Evolutionary conservation across 2,888 invertebrate genomes (phyloP).

Genomic region (Caenorhabditis sp.): DNA sequence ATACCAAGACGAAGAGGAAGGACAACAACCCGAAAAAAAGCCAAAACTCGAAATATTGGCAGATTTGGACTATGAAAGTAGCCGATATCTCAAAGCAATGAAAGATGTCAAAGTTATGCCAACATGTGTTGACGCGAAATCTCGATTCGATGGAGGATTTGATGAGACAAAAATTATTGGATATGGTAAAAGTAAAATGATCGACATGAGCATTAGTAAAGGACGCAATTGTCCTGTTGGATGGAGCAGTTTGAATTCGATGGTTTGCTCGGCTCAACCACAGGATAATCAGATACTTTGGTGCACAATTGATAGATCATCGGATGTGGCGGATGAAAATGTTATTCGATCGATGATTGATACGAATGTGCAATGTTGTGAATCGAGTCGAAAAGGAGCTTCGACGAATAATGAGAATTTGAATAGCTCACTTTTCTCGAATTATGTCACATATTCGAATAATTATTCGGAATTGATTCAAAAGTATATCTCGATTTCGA

Average conservation of each 20-base stretch:
- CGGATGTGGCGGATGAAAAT: conserved; percentile 15
- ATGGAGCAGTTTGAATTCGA: conserved; percentile 41
- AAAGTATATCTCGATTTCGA: conserved; percentile 24
- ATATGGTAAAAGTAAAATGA: conserved; percentile 26
- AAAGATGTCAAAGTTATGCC: conserved; percentile 33
- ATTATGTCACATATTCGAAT: conserved; percentile 17
- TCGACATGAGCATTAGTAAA: conserved; percentile 35
- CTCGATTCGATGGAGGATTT: conserved; percentile 38
- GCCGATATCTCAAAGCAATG: neutral
- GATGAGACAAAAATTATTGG: conserved; percentile 17
- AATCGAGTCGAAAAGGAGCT: conserved; percentile 16
- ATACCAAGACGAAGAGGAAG: conserved; percentile 16
- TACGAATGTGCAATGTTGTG: conserved; percentile 14
- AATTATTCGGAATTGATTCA: conserved; percentile 15
- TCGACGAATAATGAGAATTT: neutral
- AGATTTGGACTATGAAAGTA: conserved; percentile 35
- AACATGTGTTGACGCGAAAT: conserved; percentile 13
- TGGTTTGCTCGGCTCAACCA: conserved; percentile 30
- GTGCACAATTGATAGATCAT: conserved; percentile 24
- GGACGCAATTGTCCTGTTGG: conserved; percentile 39
- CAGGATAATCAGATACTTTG: conserved; percentile 21
- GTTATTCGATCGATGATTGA: conserved; percentile 17
- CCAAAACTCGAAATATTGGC: conserved; percentile 43
- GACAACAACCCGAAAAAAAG: conserved; percentile 47
- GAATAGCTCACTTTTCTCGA: conserved; percentile 9